Conservation (phyloP, 2,888 invertebrate genomes). For the Cosmopolites sordidus region DNA sequence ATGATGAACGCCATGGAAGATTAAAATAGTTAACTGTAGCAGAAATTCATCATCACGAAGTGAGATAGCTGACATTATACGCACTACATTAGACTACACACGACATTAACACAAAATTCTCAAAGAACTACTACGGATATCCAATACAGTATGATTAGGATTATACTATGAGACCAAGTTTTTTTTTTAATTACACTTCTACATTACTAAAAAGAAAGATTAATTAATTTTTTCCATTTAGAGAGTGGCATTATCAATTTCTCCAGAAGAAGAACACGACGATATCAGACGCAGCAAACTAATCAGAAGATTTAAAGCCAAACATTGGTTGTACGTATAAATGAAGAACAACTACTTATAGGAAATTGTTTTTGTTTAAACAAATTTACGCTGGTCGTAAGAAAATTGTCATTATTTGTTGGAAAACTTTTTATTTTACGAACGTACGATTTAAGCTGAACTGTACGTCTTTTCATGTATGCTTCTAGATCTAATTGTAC, state of each 20-base stretch:
- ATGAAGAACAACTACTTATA: neutral
- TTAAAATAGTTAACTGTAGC: too few relatives aligned
- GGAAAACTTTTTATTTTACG: neutral
- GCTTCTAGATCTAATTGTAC: slow-evolving; percentile 1
- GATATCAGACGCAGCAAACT: slow-evolving; percentile 58
- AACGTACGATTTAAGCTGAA: too few relatives aligned
- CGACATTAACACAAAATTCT: too few relatives aligned
- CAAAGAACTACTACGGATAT: too few relatives aligned
- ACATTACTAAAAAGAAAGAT: too few relatives aligned
- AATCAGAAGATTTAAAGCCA: slow-evolving; percentile 59
- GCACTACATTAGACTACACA: too few relatives aligned
- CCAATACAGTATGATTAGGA: too few relatives aligned
- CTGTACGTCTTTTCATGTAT: neutral
- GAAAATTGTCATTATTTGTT: neutral
- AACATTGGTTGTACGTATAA: slow-evolving; percentile 67
- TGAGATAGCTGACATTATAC: too few relatives aligned
- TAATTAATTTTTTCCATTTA: slow-evolving; percentile 40
- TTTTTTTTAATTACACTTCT: slow-evolving; percentile 2
- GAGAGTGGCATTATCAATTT: slow-evolving; percentile 63
- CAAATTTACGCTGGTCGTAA: slow-evolving; percentile 1
- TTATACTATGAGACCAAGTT: neutral
- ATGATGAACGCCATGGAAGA: too few relatives aligned
- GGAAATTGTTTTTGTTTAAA: slow-evolving; percentile 1
- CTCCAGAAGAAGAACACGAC: slow-evolving; percentile 63
- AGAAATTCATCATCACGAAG: too few relatives aligned